phyloP scores from a whole-genome alignment of 2,888 invertebrate genomes.

The Hemistola chrysoprasaria region DNA sequence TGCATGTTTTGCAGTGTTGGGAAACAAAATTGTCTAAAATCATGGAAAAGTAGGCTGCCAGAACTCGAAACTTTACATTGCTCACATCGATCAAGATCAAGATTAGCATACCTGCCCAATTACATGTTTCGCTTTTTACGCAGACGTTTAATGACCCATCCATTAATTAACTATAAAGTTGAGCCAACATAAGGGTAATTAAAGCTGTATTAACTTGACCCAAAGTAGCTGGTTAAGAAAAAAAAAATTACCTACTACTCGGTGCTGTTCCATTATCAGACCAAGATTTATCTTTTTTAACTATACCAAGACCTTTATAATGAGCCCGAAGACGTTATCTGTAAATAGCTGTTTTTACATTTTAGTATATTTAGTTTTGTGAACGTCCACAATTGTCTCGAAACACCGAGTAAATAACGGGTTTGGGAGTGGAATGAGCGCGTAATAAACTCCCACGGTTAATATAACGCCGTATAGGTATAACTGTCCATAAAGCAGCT shows the following conservation, averaged over 20 bases:
- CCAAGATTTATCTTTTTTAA: no score
- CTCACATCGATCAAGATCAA: conserved; percentile 23
- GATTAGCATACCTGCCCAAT: conserved; percentile 32
- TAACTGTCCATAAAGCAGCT: conserved; percentile 39
- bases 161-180: conserved; percentile 2
- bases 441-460: conserved; percentile 41
- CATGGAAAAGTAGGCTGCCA: conserved; percentile 15
- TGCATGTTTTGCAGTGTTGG: conserved; percentile 28
- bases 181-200: conserved; percentile 4
- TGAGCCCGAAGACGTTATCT: no score
- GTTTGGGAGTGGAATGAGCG: conserved; percentile 30
- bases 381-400: no score
- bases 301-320: no score
- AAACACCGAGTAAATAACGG: conserved; percentile 31
- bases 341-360: no score
- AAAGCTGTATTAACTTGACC: no score
- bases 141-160: conserved; percentile 9
- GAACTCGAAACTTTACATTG: no score
- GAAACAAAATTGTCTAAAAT: conserved; percentile 28
- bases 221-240: no score
- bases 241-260: no score
- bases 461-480: conserved; percentile 35
- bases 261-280: no score
- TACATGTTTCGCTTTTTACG: conserved; percentile 6
- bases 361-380: no score